Percentiles rank a stretch among this genome's conserved stretches.
These are phyloP conservation scores for Alloscopus bannaensis DNA, from an alignment of 2,888 invertebrate species.

Conservation along the genomic window DNA sequence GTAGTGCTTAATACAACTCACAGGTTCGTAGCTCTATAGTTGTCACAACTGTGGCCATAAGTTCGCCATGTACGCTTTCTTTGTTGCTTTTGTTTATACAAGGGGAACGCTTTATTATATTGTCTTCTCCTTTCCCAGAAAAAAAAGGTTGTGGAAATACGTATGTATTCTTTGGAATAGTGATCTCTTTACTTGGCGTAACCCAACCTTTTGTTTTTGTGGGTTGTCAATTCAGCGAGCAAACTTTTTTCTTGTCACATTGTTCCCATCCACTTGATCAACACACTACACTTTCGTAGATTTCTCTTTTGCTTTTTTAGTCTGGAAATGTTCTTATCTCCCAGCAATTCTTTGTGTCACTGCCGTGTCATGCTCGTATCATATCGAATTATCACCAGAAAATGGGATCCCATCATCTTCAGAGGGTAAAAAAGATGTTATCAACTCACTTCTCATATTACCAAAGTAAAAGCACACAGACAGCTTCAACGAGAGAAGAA, in stretches of 20 bases:
- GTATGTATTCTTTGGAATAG: constrained; percentile 11
- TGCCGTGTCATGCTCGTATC: constrained; percentile 56
- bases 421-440: constrained; percentile 34
- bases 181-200: constrained; percentile 32
- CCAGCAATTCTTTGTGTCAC: constrained; percentile 43
- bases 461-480: constrained; percentile 42
- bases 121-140: constrained; percentile 26
- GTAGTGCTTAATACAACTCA: too few relatives aligned
- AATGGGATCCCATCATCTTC: constrained; percentile 59
- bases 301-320: constrained; percentile 39
- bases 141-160: background rate
- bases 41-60: constrained; percentile 19
- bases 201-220: constrained; percentile 55
- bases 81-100: constrained; percentile 34
- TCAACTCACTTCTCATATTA: constrained; percentile 55
- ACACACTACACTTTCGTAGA: constrained; percentile 21
- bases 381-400: constrained; percentile 63
- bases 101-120: constrained; percentile 26
- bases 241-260: constrained; percentile 51
- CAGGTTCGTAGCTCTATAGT: too few relatives aligned
- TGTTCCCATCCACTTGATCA: constrained; percentile 44
- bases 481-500: constrained; percentile 27
- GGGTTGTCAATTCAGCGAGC: constrained; percentile 52
- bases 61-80: background rate
- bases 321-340: constrained; percentile 55